Percentiles rank a stretch among this genome's conserved stretches.
These are phyloP conservation scores for Caretta caretta DNA, from an alignment of 2,113 vertebrate species.

Conservation along the genomic window DNA sequence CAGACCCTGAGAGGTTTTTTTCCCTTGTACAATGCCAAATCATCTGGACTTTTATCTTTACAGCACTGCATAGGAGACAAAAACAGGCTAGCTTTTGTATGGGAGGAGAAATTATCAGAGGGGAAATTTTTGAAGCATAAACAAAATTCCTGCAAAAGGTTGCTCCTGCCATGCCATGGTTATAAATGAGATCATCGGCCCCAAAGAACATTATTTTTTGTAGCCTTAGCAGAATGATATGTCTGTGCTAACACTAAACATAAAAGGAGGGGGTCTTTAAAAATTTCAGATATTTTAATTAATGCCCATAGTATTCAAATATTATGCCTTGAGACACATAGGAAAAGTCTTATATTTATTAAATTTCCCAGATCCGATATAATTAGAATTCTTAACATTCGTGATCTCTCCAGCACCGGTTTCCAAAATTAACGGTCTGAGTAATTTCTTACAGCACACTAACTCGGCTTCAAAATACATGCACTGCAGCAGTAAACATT, in stretches of 20 bases:
- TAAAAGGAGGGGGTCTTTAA: conserved; percentile 51
- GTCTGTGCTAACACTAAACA: conserved; percentile 22
- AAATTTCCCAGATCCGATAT: conserved; percentile 67
- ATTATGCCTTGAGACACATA: conserved; percentile 64
- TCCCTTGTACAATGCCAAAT: conserved; percentile 6
- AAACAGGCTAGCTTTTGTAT: neutral
- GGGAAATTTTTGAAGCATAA: conserved; percentile 66
- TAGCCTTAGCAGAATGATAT: conserved; percentile 38
- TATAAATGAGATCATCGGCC: conserved; percentile 63
- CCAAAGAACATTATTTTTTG: neutral
- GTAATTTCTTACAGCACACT: conserved; percentile 68
- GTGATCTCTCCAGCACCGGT: conserved; percentile 64
- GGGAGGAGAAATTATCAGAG: conserved; percentile 38
- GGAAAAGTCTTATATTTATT: conserved; percentile 74
- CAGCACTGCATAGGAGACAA: neutral
- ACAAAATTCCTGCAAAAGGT: conserved; percentile 61
- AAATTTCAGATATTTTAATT: conserved; percentile 74
- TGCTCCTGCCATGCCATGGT: conserved; percentile 1
- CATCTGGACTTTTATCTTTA: conserved; percentile 46
- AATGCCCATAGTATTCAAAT: conserved; percentile 73
- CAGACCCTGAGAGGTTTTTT: conserved; percentile 33
- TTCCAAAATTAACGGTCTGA: conserved; percentile 75
- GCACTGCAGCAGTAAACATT: conserved; percentile 47
- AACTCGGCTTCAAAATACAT: conserved; percentile 57
- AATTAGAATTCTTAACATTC: conserved; percentile 75